Percentiles rank a stretch among this genome's conserved stretches.
Conservation (phyloP, 2,888 invertebrate genomes). For the Phortica okadai region DNA sequence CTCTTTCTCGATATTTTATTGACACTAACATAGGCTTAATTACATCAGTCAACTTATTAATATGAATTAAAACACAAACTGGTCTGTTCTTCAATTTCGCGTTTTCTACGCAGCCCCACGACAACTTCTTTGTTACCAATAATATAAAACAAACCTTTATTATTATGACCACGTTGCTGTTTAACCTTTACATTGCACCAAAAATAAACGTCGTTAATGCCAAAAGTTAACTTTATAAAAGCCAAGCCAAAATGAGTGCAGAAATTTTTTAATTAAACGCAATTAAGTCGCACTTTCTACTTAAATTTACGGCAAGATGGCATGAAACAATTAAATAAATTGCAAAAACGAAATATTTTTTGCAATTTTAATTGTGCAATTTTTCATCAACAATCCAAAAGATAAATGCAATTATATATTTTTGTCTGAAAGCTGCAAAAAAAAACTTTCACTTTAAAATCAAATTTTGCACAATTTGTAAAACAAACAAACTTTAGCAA, state of each 20-base stretch:
- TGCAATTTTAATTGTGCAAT: neutral
- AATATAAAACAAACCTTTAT: no score
- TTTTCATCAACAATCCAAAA: neutral
- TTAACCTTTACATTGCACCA: neutral
- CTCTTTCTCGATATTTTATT: no score
- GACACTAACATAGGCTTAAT: no score
- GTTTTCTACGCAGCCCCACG: no score
- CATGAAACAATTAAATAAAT: slow-evolving; percentile 24
- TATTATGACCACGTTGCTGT: neutral
- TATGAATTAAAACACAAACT: no score
- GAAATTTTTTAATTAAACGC: neutral
- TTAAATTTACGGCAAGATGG: slow-evolving; percentile 9
- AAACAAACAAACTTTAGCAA: neutral
- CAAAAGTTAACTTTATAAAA: neutral
- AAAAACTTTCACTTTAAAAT: slow-evolving; percentile 12
- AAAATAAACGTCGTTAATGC: neutral
- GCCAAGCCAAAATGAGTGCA: neutral
- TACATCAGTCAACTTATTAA: no score
- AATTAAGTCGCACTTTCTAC: slow-evolving; percentile 8
- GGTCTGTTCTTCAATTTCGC: no score
- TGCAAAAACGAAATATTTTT: slow-evolving; percentile 4
- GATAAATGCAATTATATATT: neutral
- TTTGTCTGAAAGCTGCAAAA: neutral
- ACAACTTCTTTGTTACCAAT: neutral
- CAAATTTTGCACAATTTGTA: neutral